These are phyloP conservation scores for Rana temporaria DNA, from an alignment of 2,113 vertebrate species.

Conservation along the genomic window DNA sequence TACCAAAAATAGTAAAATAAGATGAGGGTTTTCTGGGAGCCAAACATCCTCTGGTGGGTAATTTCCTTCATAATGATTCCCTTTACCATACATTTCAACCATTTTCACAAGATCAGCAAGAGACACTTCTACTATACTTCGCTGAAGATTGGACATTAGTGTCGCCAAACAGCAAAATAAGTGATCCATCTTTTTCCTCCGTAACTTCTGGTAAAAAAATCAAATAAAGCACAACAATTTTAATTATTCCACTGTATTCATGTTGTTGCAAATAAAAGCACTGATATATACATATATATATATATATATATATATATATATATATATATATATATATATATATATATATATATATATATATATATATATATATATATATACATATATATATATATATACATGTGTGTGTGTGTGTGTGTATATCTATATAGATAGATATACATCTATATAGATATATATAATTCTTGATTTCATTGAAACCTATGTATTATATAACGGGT, in stretches of 20 bases:
- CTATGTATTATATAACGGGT: too few species aligned
- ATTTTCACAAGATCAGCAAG: constrained; percentile 10
- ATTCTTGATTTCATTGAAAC: too few species aligned
- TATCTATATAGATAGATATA: too few species aligned
- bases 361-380: too few species aligned
- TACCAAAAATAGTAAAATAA: constrained; percentile 60
- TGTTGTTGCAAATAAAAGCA: background rate
- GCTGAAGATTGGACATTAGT: constrained; percentile 39
- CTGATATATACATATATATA: too few species aligned
- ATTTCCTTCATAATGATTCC: constrained; percentile 59
- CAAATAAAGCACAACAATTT: constrained; percentile 17
- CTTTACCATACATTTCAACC: constrained; percentile 51
- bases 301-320: too few species aligned
- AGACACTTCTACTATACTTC: constrained; percentile 48
- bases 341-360: too few species aligned
- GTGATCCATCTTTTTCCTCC: constrained; percentile 47
- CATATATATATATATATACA: too few species aligned
- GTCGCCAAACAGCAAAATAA: constrained; percentile 55
- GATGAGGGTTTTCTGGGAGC: constrained; percentile 54
- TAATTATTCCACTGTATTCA: background rate
- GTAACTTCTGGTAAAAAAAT: constrained; percentile 25
- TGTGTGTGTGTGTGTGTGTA: too few species aligned
- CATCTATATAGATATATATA: too few species aligned
- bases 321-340: too few species aligned
- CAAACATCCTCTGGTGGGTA: constrained; percentile 55